These are phyloP conservation scores for Watsonalla cultraria DNA, from an alignment of 2,888 invertebrate genomes.

Conservation along the genomic window DNA sequence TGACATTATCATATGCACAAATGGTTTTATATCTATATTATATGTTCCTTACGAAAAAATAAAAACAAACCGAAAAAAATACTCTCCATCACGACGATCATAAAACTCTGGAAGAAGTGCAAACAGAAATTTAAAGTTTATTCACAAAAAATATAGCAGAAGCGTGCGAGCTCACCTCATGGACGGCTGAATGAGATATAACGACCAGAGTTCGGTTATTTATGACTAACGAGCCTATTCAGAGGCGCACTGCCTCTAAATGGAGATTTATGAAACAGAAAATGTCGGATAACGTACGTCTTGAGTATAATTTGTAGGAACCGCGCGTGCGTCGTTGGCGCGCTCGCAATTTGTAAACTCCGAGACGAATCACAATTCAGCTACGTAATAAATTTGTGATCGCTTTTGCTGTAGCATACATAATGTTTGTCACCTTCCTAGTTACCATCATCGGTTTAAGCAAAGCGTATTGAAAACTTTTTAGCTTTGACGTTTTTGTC, in stretches of 20 bases:
- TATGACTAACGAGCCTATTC: conserved; percentile 77
- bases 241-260: conserved; percentile 57
- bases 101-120: conserved; percentile 22
- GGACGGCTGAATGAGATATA: conserved; percentile 65
- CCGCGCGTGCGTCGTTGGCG: conserved; percentile 17
- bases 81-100: conserved; percentile 5
- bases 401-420: no score
- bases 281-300: conserved; percentile 64
- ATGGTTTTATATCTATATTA: no score
- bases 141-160: conserved; percentile 21
- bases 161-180: conserved; percentile 40
- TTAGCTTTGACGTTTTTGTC: no score
- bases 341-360: conserved; percentile 12
- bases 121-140: conserved; percentile 43
- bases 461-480: no score
- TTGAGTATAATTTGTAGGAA: conserved; percentile 56
- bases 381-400: no score
- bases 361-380: conserved; percentile 2
- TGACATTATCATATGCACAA: no score
- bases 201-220: conserved; percentile 74
- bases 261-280: conserved; percentile 75
- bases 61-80: neutral
- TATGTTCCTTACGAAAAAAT: neutral
- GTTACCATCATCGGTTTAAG: no score
- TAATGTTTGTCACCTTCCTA: no score